Evolutionary conservation across 2,113 vertebrate species (phyloP), one percentile per base, ranked within the genome.

Genomic region (Emydocephalus ijimae): DNA sequence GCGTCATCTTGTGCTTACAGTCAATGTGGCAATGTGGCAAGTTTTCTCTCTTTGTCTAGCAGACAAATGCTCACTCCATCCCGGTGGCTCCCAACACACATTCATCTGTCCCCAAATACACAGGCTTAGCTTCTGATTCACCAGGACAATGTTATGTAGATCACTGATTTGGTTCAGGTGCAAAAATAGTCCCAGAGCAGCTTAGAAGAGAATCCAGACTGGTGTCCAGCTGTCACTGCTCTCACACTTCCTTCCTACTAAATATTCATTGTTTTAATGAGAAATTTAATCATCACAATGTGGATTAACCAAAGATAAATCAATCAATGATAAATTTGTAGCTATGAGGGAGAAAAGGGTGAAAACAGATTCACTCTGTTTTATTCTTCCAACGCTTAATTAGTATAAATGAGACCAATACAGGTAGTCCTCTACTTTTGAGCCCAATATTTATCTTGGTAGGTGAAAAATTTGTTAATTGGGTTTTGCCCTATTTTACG

Each of bases 241-340:
- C 61, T 57, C 39, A 21, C 48, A 43, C 26, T 59, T 89, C 43
- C 11, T 50, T 85, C 43, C 34, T 34, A 26, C 5, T 92, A 88
- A 92, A 92, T 92, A 94, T 94, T 95, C 21, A 96, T 91, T 94
- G 29, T 50, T 52, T 93, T 61, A 89, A 91, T 93, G 92, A 74
- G 21, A 94, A 94, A 92, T 90, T 90, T 86, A 93, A n/a, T 57
- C 9, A 81, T 5, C 64, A 89, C 94, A 94, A 29, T 90, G 55
- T 94, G 93, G 95, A 94, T 96, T 89, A 95, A 93, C 69, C 89
- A 87, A 94, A 92, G 94, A 93, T 88, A 85, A 88, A 93, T 43
- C 89, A 92, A 92, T 91, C 91, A 94, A 91, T 89, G 94, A 91
- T 90, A 95, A 95, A 92, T 34, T 50, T 92, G 93, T 74, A 34